Evolutionary conservation across 1,140 invertebrate genomes (phyloP).

Genomic region (Drosophila sucinea): DNA sequence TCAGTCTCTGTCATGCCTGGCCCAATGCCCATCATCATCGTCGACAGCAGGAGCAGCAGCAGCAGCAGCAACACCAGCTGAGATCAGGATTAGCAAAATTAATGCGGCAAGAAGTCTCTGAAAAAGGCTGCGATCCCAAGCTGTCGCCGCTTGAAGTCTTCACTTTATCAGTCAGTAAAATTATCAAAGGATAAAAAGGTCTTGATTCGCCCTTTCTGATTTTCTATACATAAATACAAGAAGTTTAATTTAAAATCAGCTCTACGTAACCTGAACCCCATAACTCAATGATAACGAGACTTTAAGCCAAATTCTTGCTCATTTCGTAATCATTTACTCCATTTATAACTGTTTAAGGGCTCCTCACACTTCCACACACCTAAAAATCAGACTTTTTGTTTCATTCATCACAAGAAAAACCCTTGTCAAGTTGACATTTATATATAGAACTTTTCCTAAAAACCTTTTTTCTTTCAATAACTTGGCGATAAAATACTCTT

Average conservation of each 20-base stretch:
- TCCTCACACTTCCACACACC: slow-evolving; percentile 2
- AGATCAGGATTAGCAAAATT: slow-evolving; percentile 75
- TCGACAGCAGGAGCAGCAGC: neutral
- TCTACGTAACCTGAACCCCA: neutral
- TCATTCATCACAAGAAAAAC: slow-evolving; percentile 16
- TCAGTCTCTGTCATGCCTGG: slow-evolving; percentile 21
- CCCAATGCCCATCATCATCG: slow-evolving; percentile 42
- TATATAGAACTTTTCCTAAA: slow-evolving; percentile 24
- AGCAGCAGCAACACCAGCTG: slow-evolving; percentile 10
- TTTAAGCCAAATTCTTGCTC: neutral
- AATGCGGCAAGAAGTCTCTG: slow-evolving; percentile 62
- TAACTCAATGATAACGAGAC: slow-evolving; percentile 1
- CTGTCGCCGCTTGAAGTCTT: slow-evolving; percentile 62
- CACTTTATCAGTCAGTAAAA: slow-evolving; percentile 52
- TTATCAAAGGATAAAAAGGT: neutral
- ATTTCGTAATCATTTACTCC: neutral
- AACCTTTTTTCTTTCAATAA: no score
- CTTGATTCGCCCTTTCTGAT: neutral
- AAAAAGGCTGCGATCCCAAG: slow-evolving; percentile 50
- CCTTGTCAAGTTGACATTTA: slow-evolving; percentile 44
- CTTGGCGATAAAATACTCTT: no score
- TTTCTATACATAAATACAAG: neutral
- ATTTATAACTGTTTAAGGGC: neutral
- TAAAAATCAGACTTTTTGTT: neutral
- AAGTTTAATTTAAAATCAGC: neutral